Evolutionary conservation across 2,113 vertebrate species (phyloP).

Genomic region (Halichoeres trimaculatus): DNA sequence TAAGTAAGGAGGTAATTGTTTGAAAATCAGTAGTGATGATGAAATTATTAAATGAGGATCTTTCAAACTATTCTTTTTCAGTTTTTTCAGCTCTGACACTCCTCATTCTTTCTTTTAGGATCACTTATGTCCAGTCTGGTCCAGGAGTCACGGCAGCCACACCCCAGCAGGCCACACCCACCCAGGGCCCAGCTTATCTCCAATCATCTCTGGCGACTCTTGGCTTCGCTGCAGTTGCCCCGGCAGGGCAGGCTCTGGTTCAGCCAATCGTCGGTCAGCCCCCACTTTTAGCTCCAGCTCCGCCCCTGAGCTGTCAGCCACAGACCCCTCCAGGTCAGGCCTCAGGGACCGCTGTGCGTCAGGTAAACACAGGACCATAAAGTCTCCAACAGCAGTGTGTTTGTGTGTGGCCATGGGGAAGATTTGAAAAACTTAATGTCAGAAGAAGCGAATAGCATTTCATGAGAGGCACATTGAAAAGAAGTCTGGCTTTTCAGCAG

Average conservation of each 20-base stretch:
- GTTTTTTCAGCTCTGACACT: neutral
- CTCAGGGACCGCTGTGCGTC: slow-evolving; percentile 60
- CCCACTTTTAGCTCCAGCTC: slow-evolving; percentile 84
- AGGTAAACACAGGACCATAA: slow-evolving; percentile 46
- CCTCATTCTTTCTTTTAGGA: slow-evolving; percentile 74
- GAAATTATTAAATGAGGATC: too few relatives aligned
- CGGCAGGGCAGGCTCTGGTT: slow-evolving; percentile 84
- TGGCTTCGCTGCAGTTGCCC: slow-evolving; percentile 88
- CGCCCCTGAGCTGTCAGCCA: slow-evolving; percentile 80
- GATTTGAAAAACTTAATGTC: neutral
- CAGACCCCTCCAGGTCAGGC: slow-evolving; percentile 71
- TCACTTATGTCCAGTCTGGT: slow-evolving; percentile 90
- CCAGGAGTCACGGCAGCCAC: slow-evolving; percentile 75
- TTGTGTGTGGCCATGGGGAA: neutral
- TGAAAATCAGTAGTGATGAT: too few relatives aligned
- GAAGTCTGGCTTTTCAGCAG: neutral
- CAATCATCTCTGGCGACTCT: slow-evolving; percentile 81
- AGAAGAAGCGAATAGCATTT: neutral
- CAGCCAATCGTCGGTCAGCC: slow-evolving; percentile 87
- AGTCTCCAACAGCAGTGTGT: neutral
- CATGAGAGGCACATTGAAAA: neutral
- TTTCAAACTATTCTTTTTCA: too few relatives aligned
- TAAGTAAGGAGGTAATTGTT: neutral
- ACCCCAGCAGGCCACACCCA: slow-evolving; percentile 78
- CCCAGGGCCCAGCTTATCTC: slow-evolving; percentile 75